These are phyloP conservation scores for Balanococcus diminutus DNA, from an alignment of 2,888 invertebrate species.

Conservation along the genomic window DNA sequence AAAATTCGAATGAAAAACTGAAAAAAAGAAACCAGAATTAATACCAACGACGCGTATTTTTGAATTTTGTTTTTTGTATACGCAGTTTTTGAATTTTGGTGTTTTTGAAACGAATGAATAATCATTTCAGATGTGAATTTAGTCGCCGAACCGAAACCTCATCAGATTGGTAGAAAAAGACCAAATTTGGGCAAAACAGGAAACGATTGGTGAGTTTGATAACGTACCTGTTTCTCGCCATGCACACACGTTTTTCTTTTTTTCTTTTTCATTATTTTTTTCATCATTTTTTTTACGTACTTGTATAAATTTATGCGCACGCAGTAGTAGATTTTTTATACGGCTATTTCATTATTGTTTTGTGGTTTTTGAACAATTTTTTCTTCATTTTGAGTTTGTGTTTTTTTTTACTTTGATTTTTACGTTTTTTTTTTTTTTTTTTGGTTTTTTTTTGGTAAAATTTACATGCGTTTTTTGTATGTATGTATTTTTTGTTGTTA, in stretches of 20 bases:
- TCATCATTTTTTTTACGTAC: slow-evolving; percentile 44
- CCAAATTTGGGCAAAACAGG: slow-evolving; percentile 72
- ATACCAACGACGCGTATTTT: neutral
- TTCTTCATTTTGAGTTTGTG: neutral
- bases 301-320: slow-evolving; percentile 36
- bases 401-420: slow-evolving; percentile 13
- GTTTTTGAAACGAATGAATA: slow-evolving; percentile 50
- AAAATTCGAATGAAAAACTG: no score
- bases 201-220: slow-evolving; percentile 69
- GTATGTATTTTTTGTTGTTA: neutral
- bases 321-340: slow-evolving; percentile 50
- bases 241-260: slow-evolving; percentile 55
- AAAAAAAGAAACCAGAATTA: neutral
- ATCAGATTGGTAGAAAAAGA: slow-evolving; percentile 72
- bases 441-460: neutral
- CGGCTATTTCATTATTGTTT: slow-evolving; percentile 36
- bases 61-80: slow-evolving; percentile 49
- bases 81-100: slow-evolving; percentile 47
- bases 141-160: slow-evolving; percentile 77
- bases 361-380: slow-evolving; percentile 17
- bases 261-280: slow-evolving; percentile 50
- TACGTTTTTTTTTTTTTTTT: slow-evolving; percentile 18
- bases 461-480: neutral
- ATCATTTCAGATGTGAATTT: slow-evolving; percentile 73
- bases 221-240: slow-evolving; percentile 52